A percentile compares a stretch with the other conserved stretches of the same genome.
phyloP scores from a whole-genome alignment of 2,797 vertebrate genomes.

The Choloepus didactylus region DNA sequence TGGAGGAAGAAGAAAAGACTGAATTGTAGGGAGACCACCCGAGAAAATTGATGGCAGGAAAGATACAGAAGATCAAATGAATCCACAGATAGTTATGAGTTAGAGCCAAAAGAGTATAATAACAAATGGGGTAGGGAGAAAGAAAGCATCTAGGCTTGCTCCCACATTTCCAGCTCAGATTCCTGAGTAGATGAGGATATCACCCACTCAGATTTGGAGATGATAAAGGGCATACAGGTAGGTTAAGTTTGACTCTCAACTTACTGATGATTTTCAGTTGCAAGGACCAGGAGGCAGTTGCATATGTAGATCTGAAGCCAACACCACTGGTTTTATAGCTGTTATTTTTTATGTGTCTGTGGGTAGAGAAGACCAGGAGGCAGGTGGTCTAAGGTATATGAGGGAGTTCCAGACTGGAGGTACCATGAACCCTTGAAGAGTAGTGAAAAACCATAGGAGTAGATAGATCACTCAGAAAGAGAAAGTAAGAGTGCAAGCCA shows the following conservation, averaged over 20 bases:
- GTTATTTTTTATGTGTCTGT: neutral
- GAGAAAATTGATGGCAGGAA: conserved; percentile 23
- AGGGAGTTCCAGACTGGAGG: neutral
- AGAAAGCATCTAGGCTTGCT: neutral
- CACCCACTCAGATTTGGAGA: conserved; percentile 20
- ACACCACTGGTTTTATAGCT: neutral
- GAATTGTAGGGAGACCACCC: neutral
- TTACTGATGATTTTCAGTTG: neutral
- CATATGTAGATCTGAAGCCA: neutral
- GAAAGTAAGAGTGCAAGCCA: neutral
- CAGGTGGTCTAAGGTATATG: neutral
- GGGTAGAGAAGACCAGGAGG: neutral
- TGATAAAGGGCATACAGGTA: neutral
- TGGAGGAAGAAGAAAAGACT: neutral
- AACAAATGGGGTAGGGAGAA: neutral
- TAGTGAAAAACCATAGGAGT: neutral
- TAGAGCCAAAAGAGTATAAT: neutral
- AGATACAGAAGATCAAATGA: neutral
- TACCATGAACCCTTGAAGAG: neutral
- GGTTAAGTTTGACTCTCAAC: neutral
- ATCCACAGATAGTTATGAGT: neutral
- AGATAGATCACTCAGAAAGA: neutral
- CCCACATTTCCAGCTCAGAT: neutral
- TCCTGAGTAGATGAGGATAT: neutral
- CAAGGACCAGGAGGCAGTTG: neutral